phyloP scores from a whole-genome alignment of 2,797 vertebrate species.

The Agapornis canus region DNA sequence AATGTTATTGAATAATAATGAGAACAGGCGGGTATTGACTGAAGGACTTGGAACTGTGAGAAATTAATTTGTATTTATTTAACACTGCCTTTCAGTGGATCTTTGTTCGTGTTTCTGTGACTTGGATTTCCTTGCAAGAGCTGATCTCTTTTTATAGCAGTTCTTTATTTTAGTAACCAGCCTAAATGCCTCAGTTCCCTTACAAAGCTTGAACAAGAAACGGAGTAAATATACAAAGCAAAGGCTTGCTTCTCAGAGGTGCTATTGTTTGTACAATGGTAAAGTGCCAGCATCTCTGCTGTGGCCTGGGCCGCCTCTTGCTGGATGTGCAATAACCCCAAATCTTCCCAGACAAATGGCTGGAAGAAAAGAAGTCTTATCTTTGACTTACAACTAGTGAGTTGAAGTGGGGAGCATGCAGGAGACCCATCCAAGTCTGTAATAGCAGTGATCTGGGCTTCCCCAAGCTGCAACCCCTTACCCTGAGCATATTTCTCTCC shows the following conservation, averaged over 20 bases:
- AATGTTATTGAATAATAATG: conserved; percentile 64
- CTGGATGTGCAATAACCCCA: conserved; percentile 51
- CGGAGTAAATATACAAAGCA: conserved; percentile 62
- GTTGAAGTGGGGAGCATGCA: conserved; percentile 24
- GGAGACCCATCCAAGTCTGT: conserved; percentile 22
- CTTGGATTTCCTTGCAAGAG: conserved; percentile 42
- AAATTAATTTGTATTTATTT: conserved; percentile 72
- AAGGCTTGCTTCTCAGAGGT: conserved; percentile 55
- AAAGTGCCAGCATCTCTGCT: not conserved
- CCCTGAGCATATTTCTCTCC: not conserved
- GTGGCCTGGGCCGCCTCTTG: conserved; percentile 45
- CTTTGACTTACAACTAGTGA: conserved; percentile 25
- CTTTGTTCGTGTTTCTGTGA: conserved; percentile 55
- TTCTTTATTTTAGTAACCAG: conserved; percentile 60
- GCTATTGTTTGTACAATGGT: conserved; percentile 68
- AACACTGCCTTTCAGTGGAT: conserved; percentile 54
- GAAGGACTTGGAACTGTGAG: conserved; percentile 48
- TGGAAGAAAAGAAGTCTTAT: conserved; percentile 54
- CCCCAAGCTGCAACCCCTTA: not conserved
- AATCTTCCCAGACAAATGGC: conserved; percentile 55
- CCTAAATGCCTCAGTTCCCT: conserved; percentile 46
- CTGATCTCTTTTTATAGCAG: conserved; percentile 50
- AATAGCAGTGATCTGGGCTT: conserved; percentile 18
- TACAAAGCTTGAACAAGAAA: conserved; percentile 64
- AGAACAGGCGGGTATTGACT: conserved; percentile 28